Conservation (phyloP, 2,797 vertebrate species). For the Threskiornis aethiopicus region DNA sequence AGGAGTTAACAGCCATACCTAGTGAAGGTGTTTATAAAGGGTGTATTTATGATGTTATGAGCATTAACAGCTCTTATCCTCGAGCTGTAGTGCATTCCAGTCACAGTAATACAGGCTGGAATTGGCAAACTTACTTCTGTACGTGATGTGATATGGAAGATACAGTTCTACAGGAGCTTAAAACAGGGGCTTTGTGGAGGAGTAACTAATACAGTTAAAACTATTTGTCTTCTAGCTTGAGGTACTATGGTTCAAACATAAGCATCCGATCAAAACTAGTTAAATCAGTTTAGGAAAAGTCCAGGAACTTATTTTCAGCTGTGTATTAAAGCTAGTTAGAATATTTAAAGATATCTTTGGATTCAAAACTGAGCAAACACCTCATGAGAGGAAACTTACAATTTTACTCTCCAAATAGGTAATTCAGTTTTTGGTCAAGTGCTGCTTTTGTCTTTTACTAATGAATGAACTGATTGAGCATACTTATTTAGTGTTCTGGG, state of each 20-base stretch:
- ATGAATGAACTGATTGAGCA: background rate
- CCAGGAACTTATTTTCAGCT: background rate
- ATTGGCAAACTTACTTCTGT: background rate
- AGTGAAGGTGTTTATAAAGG: background rate
- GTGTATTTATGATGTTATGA: background rate
- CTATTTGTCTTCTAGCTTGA: background rate
- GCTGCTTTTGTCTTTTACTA: background rate
- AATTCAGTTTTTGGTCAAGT: background rate
- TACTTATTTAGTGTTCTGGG: background rate
- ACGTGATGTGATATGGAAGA: accelerated
- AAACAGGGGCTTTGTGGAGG: background rate
- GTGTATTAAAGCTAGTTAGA: background rate
- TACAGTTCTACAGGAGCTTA: background rate
- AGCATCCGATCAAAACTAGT: background rate
- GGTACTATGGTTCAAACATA: background rate
- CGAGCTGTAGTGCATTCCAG: background rate
- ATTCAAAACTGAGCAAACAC: background rate
- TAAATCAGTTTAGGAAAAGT: background rate
- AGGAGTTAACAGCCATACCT: background rate
- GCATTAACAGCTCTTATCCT: background rate
- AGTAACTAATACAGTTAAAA: background rate
- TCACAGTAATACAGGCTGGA: background rate
- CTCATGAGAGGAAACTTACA: background rate
- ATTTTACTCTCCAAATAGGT: background rate
- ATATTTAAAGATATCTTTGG: background rate